phyloP scores from a whole-genome alignment of 2,888 invertebrate species.

The Conomelus anceps region DNA sequence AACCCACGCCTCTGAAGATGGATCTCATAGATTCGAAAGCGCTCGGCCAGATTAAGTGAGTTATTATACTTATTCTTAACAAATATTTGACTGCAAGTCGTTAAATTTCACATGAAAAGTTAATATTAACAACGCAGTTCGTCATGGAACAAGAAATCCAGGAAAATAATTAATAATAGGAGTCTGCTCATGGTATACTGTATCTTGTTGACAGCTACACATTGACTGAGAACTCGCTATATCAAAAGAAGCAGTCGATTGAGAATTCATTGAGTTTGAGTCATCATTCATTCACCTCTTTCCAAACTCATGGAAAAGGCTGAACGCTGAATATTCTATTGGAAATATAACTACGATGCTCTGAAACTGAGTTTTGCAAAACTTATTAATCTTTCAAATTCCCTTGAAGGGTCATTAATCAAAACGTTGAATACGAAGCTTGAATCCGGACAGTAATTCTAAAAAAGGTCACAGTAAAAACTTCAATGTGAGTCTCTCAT shows the following conservation, averaged over 20 bases:
- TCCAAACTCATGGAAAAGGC: background rate
- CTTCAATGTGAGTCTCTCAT: background rate
- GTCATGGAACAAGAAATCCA: too few species aligned
- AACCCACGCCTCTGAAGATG: too few species aligned
- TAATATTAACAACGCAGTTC: too few species aligned
- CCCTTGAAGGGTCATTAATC: background rate
- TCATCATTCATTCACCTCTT: background rate
- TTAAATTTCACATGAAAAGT: too few species aligned
- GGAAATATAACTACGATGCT: background rate
- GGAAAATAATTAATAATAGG: too few species aligned
- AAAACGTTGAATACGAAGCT: background rate
- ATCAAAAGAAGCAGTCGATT: background rate
- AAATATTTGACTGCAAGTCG: too few species aligned
- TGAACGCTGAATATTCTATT: background rate
- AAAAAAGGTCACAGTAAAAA: background rate
- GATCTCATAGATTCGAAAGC: too few species aligned
- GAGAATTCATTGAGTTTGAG: background rate
- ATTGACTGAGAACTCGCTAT: background rate
- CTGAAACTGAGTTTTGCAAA: background rate
- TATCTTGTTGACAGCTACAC: too few species aligned
- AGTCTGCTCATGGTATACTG: too few species aligned
- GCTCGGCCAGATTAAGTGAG: too few species aligned
- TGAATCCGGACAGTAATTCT: background rate
- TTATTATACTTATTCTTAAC: too few species aligned
- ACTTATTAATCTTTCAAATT: background rate